Base-by-base conservation (phyloP, 2,888 invertebrate species). In the Hyposoter dolosus region DNA sequence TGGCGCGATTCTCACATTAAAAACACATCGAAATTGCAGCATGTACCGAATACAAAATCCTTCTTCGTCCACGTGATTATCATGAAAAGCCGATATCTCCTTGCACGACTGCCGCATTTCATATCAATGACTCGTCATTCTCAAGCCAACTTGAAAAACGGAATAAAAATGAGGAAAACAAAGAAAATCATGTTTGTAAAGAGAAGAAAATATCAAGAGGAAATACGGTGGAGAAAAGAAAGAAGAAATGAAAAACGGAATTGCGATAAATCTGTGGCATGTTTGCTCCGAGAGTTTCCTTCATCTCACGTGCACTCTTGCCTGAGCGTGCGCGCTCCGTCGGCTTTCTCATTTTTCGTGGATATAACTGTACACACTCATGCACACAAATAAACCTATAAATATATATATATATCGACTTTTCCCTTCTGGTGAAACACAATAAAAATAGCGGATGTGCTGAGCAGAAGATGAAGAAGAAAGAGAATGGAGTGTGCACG, bases 211-310 rank as follows among this genome's bases (percentile, higher is more conserved):
- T 66, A 28, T 63, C 23, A 77, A 7, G 76, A 65, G 47, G 23
- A n/a, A 53, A 74, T 28, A 28, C 1, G 63, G 19, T 15, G 28
- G 7, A 23, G 17, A 53, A 23, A 10, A 28, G 65, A 75, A 68
- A 68, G 40, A 56, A 77, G 66, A 43, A 35, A 69, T 47, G 23
- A 53, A 78, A 50, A 32, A 83, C 72, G 53, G 45, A 68, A 79
- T 77, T 66, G 72, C 76, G 71, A 84, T 84, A 84, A 84, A 84
- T 84, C 84, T 81, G 84, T 80, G 80, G 76, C 71, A 81, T 84
- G 84, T 84, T 84, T 80, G 84, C 76, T 63, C 71, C 45, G 71
- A 81, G 83, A 79, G 65, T 81, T 84, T 76, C 63, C 32, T 76
- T 32, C 71, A 23, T 65, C 65, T 76, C 63, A 35, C 53, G 69